Conservation (phyloP, 2,113 vertebrate genomes). For the Sturnira hondurensis region DNA sequence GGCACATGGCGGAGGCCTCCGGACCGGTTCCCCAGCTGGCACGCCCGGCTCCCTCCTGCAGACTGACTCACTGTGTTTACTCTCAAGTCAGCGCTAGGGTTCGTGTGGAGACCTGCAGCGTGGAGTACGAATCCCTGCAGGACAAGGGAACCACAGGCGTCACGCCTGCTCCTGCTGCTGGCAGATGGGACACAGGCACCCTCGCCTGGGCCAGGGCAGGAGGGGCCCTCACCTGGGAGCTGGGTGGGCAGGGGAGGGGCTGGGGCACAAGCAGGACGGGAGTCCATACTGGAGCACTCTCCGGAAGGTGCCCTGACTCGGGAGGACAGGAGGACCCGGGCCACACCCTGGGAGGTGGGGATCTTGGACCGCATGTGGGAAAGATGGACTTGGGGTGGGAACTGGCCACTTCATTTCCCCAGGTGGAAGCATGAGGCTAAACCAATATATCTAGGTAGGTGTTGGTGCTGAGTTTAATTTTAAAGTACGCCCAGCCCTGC, state of each 20-base stretch:
- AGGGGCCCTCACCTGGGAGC: background rate
- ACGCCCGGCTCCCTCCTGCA: background rate
- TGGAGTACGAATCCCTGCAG: background rate
- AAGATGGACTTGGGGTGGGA: background rate
- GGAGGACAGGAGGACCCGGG: accelerated
- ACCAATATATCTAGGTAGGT: background rate
- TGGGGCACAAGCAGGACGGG: background rate
- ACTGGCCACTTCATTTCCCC: accelerated
- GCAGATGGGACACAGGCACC: background rate
- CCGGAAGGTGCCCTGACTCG: accelerated
- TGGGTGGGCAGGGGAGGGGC: background rate
- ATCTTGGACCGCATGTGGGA: background rate
- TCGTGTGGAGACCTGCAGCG: slow-evolving; percentile 40
- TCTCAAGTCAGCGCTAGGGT: background rate
- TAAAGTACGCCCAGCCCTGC: background rate
- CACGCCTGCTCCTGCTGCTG: background rate
- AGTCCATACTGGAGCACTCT: accelerated
- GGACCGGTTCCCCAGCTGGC: accelerated
- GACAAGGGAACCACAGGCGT: background rate
- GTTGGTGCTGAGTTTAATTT: background rate
- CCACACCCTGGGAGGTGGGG: background rate
- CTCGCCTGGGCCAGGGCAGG: background rate
- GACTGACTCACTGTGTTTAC: background rate
- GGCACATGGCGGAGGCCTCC: accelerated
- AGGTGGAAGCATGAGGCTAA: background rate